These are phyloP conservation scores for Ptilorrhoa leucosticta DNA, from an alignment of 2,113 vertebrate species.

Conservation along the genomic window DNA sequence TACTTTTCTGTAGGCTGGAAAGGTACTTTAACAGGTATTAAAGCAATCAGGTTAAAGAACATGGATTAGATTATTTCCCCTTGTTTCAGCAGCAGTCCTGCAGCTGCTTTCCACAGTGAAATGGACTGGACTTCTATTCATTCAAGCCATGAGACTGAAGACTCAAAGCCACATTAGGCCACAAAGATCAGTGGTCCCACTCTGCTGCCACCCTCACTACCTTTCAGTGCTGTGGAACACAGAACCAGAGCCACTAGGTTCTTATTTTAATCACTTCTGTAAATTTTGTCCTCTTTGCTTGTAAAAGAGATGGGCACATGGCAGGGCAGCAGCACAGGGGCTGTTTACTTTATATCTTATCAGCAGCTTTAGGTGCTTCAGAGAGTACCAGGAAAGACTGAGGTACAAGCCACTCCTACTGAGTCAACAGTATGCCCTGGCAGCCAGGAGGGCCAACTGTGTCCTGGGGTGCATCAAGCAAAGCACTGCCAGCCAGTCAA, in stretches of 20 bases:
- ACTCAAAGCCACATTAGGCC: neutral
- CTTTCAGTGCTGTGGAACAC: neutral
- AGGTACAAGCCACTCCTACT: neutral
- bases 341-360: constrained; percentile 48
- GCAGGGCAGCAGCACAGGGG: neutral
- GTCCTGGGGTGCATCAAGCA: neutral
- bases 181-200: neutral
- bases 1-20: neutral
- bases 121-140: neutral
- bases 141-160: neutral
- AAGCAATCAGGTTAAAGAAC: neutral
- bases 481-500: neutral
- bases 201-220: neutral
- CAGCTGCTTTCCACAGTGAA: neutral
- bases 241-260: neutral
- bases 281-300: neutral
- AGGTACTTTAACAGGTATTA: neutral
- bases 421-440: neutral
- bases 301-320: neutral
- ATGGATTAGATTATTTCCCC: neutral
- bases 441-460: neutral
- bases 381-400: neutral
- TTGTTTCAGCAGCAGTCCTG: neutral
- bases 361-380: neutral
- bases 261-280: neutral